phyloP scores from a whole-genome alignment of 2,888 invertebrate genomes.

The Diploptera punctata region DNA sequence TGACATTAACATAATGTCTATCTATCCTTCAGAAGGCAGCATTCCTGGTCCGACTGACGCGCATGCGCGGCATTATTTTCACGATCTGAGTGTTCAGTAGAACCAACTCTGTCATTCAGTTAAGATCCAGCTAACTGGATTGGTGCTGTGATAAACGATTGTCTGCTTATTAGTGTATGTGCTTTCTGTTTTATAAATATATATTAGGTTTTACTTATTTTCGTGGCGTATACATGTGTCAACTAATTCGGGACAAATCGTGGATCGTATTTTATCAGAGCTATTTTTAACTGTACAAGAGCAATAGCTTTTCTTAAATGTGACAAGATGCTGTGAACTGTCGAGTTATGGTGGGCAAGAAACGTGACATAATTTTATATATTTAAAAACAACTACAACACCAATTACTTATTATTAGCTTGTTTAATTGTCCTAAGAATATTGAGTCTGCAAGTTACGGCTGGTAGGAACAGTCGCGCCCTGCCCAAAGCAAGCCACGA shows the following conservation, averaged over 20 bases:
- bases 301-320: not conserved
- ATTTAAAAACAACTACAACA: no score
- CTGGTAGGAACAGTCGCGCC: conserved; percentile 4
- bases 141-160: conserved; percentile 14
- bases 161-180: conserved; percentile 35
- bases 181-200: conserved; percentile 28
- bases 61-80: conserved; percentile 16
- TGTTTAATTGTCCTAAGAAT: not conserved
- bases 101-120: conserved; percentile 27
- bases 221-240: conserved; percentile 23
- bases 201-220: conserved; percentile 29
- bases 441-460: not conserved
- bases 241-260: not conserved
- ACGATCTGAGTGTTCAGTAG: conserved; percentile 6
- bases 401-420: not conserved
- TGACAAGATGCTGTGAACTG: not conserved
- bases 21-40: conserved; percentile 26
- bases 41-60: conserved; percentile 18
- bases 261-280: not conserved
- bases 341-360: conserved; percentile 12
- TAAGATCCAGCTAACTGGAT: conserved; percentile 1
- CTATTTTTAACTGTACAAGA: not conserved
- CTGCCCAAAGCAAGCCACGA: conserved; percentile 7
- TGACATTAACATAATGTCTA: not conserved
- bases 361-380: conserved; percentile 7